Percentiles rank a stretch among this genome's conserved stretches.
These are phyloP conservation scores for Scaeva pyrastri DNA, from an alignment of 2,888 invertebrate species.

Conservation along the genomic window DNA sequence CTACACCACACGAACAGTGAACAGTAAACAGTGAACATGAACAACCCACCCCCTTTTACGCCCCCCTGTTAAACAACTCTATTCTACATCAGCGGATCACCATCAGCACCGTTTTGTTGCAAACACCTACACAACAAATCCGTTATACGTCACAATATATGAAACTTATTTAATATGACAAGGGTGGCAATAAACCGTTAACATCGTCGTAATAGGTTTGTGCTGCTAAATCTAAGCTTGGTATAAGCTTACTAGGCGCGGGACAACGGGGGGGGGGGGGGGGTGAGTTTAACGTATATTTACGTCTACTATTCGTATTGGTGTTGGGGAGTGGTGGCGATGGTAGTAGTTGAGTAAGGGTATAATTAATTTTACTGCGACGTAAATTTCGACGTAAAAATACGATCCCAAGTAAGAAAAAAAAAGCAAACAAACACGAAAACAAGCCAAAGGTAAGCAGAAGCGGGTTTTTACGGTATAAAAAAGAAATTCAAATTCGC, in stretches of 20 bases:
- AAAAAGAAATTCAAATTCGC: slow-evolving; percentile 30
- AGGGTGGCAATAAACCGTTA: slow-evolving; percentile 55
- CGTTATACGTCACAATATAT: slow-evolving; percentile 49
- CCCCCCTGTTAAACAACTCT: background rate
- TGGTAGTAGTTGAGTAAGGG: background rate
- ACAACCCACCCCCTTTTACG: no score
- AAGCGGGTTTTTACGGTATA: background rate
- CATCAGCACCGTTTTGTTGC: slow-evolving; percentile 11
- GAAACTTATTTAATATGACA: slow-evolving; percentile 67
- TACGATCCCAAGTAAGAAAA: slow-evolving; percentile 21
- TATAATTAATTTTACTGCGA: slow-evolving; percentile 66
- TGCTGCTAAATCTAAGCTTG: slow-evolving; percentile 27
- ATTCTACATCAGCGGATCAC: background rate
- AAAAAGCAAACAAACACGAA: background rate
- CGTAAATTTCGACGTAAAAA: slow-evolving; percentile 52
- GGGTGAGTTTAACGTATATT: background rate
- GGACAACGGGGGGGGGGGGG: background rate
- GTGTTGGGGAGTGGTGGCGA: background rate
- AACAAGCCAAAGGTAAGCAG: no score
- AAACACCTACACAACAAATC: slow-evolving; percentile 55
- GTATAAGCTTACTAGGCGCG: slow-evolving; percentile 28
- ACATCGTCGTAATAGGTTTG: slow-evolving; percentile 49
- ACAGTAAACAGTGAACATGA: no score
- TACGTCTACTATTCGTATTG: background rate
- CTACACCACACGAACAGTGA: no score